Base-by-base conservation (phyloP, 1,140 invertebrate species). In the Lordiphosa mommai region DNA sequence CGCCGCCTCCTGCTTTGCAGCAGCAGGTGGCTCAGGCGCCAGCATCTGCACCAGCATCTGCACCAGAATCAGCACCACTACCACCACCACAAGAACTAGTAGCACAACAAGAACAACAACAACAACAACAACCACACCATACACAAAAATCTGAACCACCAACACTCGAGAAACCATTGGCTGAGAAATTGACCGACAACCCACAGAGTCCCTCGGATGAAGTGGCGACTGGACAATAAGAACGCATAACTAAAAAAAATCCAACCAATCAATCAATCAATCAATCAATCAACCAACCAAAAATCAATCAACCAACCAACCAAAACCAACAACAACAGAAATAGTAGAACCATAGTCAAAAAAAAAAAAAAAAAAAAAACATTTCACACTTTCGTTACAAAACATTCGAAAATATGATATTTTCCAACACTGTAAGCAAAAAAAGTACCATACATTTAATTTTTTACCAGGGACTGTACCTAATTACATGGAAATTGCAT, bases 121-220 rank as follows among this genome's bases (percentile, higher is more conserved):
- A 40, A 72, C 38, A 50, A 60, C 52, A 37, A 68, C 70, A 51
- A 76, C 65, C 58, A 61, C 74, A 76, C 57, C 60, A 85, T 48
- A 67, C 72, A 79, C 65, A 63, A 50, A 79, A 74, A 77, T 66
- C 82, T 37, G 82, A 86, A 82, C 70, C 71, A 66, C 72, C 73
- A 70, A 80, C 76, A 82, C 77, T 82, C 65, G 74, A 86, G 74
- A 72, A 80, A 76, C 82, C 82, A 76, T 85, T 85, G 77, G 72
- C 77, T 65, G 67, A 74, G 65, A 82, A 82, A 68, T 82, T 84
- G 77, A 76, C 76, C 76, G 61, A 67, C 56, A 52, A 51, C 32
- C 76, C 77, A 82, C 76, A 57, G 58, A 84, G 66, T 86, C 80
- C 82, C 40, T 67, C 58, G 59, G 71, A 74, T 72, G 64, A 85